phyloP scores from a whole-genome alignment of 2,888 invertebrate species.

The Tenthredo notha region DNA sequence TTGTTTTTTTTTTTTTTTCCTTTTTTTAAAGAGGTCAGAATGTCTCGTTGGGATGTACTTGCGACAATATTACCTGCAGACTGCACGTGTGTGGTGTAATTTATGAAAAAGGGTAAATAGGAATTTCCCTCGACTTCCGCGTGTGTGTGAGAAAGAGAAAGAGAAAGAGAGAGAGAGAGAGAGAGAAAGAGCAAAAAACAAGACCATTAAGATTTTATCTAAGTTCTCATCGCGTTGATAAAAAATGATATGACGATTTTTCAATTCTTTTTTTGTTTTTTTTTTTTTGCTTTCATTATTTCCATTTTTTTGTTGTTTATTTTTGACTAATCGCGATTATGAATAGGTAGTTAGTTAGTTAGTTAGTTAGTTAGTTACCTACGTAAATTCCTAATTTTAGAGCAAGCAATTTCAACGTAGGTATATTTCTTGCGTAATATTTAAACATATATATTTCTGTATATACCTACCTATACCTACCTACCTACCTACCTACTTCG shows the following conservation, averaged over 20 bases:
- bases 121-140: not conserved
- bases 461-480: not conserved
- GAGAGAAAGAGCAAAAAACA: not conserved
- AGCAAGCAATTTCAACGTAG: not conserved
- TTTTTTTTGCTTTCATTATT: too few relatives aligned
- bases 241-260: not conserved
- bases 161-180: not conserved
- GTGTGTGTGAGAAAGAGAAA: not conserved
- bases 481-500: not conserved
- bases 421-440: not conserved
- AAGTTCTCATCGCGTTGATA: not conserved
- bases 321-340: not conserved
- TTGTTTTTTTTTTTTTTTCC: not conserved
- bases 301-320: not conserved
- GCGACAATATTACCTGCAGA: not conserved
- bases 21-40: not conserved
- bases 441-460: not conserved
- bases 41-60: not conserved
- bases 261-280: not conserved
- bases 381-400: not conserved
- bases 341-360: not conserved
- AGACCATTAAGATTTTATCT: not conserved
- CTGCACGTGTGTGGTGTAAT: not conserved
- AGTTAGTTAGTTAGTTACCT: not conserved
- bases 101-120: not conserved